These are phyloP conservation scores for Hemibagrus wyckioides DNA, from an alignment of 2,113 vertebrate species.

Conservation along the genomic window DNA sequence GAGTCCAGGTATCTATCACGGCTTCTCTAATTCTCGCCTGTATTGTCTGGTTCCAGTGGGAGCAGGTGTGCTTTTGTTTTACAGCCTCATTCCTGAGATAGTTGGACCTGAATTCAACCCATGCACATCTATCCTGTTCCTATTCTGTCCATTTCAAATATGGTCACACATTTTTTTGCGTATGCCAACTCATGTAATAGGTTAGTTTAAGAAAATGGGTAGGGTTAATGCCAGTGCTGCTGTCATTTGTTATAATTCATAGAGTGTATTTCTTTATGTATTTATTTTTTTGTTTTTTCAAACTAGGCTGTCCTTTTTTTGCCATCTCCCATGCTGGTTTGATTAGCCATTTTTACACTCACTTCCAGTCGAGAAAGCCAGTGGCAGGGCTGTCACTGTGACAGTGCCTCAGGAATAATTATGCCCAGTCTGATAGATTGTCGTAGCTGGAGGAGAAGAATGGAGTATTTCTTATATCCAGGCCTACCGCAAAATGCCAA, in stretches of 20 bases:
- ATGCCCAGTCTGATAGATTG: conserved; percentile 57
- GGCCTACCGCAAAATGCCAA: conserved; percentile 57
- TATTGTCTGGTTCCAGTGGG: neutral
- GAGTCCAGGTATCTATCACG: conserved; percentile 12
- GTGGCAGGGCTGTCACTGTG: conserved; percentile 56
- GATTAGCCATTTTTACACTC: conserved; percentile 50
- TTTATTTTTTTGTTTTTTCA: neutral
- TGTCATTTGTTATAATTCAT: neutral
- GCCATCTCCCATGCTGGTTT: conserved; percentile 39
- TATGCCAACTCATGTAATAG: neutral
- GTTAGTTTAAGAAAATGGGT: neutral
- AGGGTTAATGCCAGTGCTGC: neutral
- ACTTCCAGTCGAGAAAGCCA: conserved; percentile 29
- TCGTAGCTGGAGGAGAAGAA: conserved; percentile 59
- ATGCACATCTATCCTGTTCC: neutral
- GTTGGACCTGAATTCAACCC: neutral
- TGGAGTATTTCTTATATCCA: conserved; percentile 55
- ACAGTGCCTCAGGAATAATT: conserved; percentile 61
- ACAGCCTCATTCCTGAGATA: neutral
- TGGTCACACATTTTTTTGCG: neutral
- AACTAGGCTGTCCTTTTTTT: conserved; percentile 10
- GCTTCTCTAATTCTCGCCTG: neutral
- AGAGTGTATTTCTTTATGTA: neutral
- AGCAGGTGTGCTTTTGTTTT: conserved; percentile 44
- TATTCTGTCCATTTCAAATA: neutral